Base-by-base conservation (phyloP, 2,888 invertebrate species). In the Microctonus aethiopoides region DNA sequence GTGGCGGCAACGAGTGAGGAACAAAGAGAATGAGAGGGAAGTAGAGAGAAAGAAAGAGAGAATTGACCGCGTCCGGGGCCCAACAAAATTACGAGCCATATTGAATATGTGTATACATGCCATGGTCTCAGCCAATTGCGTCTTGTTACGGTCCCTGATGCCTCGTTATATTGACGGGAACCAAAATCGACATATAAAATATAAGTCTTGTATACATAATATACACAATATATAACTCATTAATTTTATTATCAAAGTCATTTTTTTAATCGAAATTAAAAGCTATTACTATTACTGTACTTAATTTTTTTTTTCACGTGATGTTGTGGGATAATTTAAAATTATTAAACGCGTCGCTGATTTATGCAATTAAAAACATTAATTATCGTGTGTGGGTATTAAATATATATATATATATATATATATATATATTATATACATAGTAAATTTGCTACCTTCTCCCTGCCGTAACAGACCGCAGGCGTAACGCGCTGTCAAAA, bases 401-500 rank as follows among this genome's bases (percentile, higher is more conserved):
- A n/a, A n/a, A n/a, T n/a, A n/a, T n/a, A n/a, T 54, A 60, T 41
- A 39, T 59, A 70, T 59, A 26, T 26, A 13, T n/a, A 59, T 34
- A 59, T 22, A n/a, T n/a, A n/a, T n/a, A n/a, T 54, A 60, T 41
- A 39, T 59, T 52, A 60, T 64, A 54, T 61, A 54, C 26, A 61
- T 39, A 32, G 13, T 22, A 62, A 60, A 64, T 51, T 41, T 46
- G 26, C 32, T 41, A 46, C 20, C 34, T 46, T 16, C 16, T 46
- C 59, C 73, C 76, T 75, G 63, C 75, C 78, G 76, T 77, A 79
- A 83, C 84, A 83, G 81, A 84, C 84, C 86, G 78, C 84, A 80
- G 80, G 77, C 83, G 83, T 79, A 81, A 81, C 84, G 80, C 81
- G 81, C 84, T 85, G 85, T 86, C 85, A 85, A 85, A 86, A 85